A percentile compares a stretch with the other conserved stretches of the same genome.
Conservation (phyloP, 1,140 invertebrate genomes). For the Mamestra configurata region DNA sequence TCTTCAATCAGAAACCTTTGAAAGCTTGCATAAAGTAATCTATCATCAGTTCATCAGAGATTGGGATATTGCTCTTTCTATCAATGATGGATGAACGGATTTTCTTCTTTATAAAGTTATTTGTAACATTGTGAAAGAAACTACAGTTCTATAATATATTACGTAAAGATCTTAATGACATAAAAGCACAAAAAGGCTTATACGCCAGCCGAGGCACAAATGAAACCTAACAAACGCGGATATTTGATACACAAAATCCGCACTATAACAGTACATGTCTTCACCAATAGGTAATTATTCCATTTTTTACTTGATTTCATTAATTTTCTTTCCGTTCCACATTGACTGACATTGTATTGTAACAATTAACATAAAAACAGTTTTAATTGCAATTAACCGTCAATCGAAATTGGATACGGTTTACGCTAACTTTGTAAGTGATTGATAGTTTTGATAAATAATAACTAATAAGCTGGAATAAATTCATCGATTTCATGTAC, state of each 20-base stretch:
- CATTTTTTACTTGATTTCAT: constrained; percentile 56
- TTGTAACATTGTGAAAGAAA: too few relatives aligned
- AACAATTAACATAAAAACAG: constrained; percentile 43
- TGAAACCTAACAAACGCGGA: constrained; percentile 48
- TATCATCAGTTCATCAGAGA: too few relatives aligned
- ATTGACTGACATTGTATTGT: constrained; percentile 35
- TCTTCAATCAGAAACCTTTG: not conserved
- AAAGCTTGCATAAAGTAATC: not conserved
- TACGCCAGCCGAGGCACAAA: not conserved
- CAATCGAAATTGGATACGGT: constrained; percentile 27
- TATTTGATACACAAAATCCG: constrained; percentile 67
- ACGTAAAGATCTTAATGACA: not conserved
- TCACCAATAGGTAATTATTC: constrained; percentile 62
- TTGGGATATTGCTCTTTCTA: too few relatives aligned
- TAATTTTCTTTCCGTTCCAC: constrained; percentile 52
- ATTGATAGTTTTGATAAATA: constrained; percentile 36
- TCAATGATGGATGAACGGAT: too few relatives aligned
- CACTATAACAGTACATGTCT: constrained; percentile 53
- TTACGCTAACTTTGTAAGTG: not conserved
- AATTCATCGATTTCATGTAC: not conserved
- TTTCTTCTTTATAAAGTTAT: not conserved
- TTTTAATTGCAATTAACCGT: constrained; percentile 31
- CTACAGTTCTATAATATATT: not conserved
- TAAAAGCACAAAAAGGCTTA: constrained; percentile 6
- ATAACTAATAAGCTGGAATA: not conserved